These are phyloP conservation scores for Etheostoma perlongum DNA, from an alignment of 2,797 vertebrate species.

Conservation along the genomic window DNA sequence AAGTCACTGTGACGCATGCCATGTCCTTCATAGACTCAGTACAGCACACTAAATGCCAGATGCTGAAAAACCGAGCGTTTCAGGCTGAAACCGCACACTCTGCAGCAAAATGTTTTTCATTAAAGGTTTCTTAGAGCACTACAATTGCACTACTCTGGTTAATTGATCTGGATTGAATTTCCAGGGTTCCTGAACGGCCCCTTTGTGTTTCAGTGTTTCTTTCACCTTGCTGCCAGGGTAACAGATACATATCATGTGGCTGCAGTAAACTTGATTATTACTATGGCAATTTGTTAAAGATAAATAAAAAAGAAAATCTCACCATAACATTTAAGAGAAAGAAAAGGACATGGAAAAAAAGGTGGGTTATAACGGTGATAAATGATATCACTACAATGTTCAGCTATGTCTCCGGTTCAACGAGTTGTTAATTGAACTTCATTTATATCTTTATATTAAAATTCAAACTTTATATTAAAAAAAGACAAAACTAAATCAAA, in stretches of 20 bases:
- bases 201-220: slow-evolving; percentile 34
- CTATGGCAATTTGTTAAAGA: slow-evolving; percentile 20
- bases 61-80: slow-evolving; percentile 42
- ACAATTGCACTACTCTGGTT: slow-evolving; percentile 35
- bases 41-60: slow-evolving; percentile 49
- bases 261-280: slow-evolving; percentile 24
- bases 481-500: slow-evolving; percentile 71
- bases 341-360: neutral
- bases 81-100: slow-evolving; percentile 46
- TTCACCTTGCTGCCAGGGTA: slow-evolving; percentile 41
- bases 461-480: slow-evolving; percentile 69
- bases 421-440: slow-evolving; percentile 44
- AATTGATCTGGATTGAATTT: slow-evolving; percentile 62
- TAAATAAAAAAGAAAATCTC: neutral
- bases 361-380: slow-evolving; percentile 21
- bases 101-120: slow-evolving; percentile 59
- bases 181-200: slow-evolving; percentile 29
- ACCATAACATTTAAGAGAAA: neutral
- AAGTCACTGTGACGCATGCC: slow-evolving; percentile 28
- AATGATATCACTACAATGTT: slow-evolving; percentile 24
- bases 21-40: slow-evolving; percentile 33
- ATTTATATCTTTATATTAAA: slow-evolving; percentile 57
- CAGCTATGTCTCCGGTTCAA: slow-evolving; percentile 37
- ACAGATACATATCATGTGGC: slow-evolving; percentile 15
- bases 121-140: slow-evolving; percentile 29